Evolutionary conservation across 1,140 invertebrate species (phyloP), one percentile per base, ranked within the genome.

Genomic region (Lutraria rhynchaena): DNA sequence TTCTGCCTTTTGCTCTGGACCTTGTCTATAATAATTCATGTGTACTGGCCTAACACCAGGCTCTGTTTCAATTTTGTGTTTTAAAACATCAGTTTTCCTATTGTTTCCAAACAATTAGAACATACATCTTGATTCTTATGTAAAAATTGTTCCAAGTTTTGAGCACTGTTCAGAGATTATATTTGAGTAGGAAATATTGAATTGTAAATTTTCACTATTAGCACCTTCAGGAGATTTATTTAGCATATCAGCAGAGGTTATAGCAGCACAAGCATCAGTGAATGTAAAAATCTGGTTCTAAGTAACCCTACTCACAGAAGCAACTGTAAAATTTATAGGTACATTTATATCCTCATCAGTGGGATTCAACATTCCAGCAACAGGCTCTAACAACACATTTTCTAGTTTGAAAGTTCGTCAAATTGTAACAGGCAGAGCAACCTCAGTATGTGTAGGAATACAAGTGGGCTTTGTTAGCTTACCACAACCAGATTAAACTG

Each of bases 1-100:
- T 44, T 63, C 80, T 13, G 73, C 53, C 24, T 78, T 58, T 41
- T 77, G 53, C 7, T 29, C 17, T 19, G 80, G 74, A 29, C 61
- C 58, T 35, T 61, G 55, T 35, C 83, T 33, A 31, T 85, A 80
- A 76, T 55, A 63, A 37, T 24, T 58, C 35, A 60, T 53, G 17
- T 71, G 57, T 13, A 81, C 61, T 9, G 81, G 81, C 37, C 19
- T 29, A 19, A 77, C 70, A 82, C 46, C 69, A 49, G 81, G 67
- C 17, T 35, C 49, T 11, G 77, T 83, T 11, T 85, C 84, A 41
- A 85, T 84, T 58, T 27, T 78, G 27, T 86, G 85, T 55, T 57
- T 69, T 22, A 80, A 81, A 0, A 80, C 17, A 22, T 55, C 55
- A 5, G 81, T 84, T 81, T 77, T 53, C 27, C 85, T 70, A 55